Evolutionary conservation across 2,888 invertebrate species (phyloP), one percentile per base, ranked within the genome.

Genomic region (Branchellion lobata): DNA sequence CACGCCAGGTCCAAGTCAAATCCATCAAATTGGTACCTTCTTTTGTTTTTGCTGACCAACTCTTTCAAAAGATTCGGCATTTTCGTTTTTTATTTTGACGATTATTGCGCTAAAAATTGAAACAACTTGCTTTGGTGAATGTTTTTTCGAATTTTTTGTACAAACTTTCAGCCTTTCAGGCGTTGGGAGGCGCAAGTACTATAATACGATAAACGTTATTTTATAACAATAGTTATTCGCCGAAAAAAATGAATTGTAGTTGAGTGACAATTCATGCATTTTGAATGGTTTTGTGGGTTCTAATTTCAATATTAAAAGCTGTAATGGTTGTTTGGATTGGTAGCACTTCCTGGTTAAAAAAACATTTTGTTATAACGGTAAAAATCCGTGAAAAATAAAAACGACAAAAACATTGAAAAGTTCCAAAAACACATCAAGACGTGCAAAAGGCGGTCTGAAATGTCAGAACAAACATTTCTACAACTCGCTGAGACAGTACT

Each of bases 1-100:
- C 97, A 99, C 83, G 97, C 94, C 87, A 99, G 91, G 91, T 99
- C 99, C 89, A 99, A 91, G 90, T 99, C 93, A 89, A 94, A 98
- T 84, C 96, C 97, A 89, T 95, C 94, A 87, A 94, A 92, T 86
- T 92, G 92, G 88, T 94, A 96, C 85, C 99, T 92, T 88, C 93
- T 92, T 87, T 97, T 92, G 87, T 94, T 93, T 89, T 93, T 95
- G 90, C 96, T 96, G 86, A 99, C 98, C 85, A 96, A 51, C 14
- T 75, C 80, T 68, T 80, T 79, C 21, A 83, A 68, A 40, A 73
- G 81, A 68, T 83, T 83, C n/a, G 83, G 81, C 82, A 83, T 81
- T 65, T 74, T 78, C 27, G 14, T 65, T 34, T 51, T 65, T 65
- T 8, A 34, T 72, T 65, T 65, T 65, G n/a, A 65, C 8, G 65